phyloP scores from a whole-genome alignment of 1,140 invertebrate genomes.

The Trichonephila clavata region DNA sequence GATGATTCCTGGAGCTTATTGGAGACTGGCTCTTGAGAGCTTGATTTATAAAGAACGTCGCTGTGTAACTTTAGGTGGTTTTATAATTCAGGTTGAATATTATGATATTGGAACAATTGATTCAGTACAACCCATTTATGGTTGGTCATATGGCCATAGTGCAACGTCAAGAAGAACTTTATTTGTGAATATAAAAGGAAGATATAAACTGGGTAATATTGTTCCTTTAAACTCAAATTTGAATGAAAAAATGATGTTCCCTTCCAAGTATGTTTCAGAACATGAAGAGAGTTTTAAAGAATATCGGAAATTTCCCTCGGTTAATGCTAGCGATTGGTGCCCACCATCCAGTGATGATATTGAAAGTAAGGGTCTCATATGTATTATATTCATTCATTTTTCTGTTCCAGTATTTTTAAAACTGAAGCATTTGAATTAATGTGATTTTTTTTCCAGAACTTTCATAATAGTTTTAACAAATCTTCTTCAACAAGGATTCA shows the following conservation, averaged over 20 bases:
- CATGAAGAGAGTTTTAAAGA: slow-evolving; percentile 64
- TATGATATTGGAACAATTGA: slow-evolving; percentile 60
- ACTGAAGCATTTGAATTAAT: too few relatives aligned
- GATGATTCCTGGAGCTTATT: slow-evolving; percentile 75
- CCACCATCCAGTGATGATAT: slow-evolving; percentile 47
- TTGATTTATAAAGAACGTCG: slow-evolving; percentile 50
- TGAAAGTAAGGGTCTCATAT: slow-evolving; percentile 31
- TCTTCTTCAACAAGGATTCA: too few relatives aligned
- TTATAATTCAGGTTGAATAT: slow-evolving; percentile 71
- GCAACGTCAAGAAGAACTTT: slow-evolving; percentile 42
- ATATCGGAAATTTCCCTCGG: slow-evolving; percentile 59
- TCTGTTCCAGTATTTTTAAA: too few relatives aligned
- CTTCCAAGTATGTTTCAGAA: slow-evolving; percentile 45
- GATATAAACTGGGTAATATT: slow-evolving; percentile 55
- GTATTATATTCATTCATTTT: not conserved
- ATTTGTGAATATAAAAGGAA: slow-evolving; percentile 68
- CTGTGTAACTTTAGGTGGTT: slow-evolving; percentile 63
- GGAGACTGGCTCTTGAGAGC: slow-evolving; percentile 55
- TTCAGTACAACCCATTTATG: slow-evolving; percentile 56
- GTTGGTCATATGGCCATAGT: slow-evolving; percentile 59
- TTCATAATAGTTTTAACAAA: too few relatives aligned
- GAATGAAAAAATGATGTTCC: slow-evolving; percentile 66
- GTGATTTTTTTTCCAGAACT: too few relatives aligned
- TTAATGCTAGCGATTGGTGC: slow-evolving; percentile 46
- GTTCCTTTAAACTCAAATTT: slow-evolving; percentile 18